Base-by-base conservation (phyloP, 2,797 vertebrate species). In the Sphenopsis melanotis region DNA sequence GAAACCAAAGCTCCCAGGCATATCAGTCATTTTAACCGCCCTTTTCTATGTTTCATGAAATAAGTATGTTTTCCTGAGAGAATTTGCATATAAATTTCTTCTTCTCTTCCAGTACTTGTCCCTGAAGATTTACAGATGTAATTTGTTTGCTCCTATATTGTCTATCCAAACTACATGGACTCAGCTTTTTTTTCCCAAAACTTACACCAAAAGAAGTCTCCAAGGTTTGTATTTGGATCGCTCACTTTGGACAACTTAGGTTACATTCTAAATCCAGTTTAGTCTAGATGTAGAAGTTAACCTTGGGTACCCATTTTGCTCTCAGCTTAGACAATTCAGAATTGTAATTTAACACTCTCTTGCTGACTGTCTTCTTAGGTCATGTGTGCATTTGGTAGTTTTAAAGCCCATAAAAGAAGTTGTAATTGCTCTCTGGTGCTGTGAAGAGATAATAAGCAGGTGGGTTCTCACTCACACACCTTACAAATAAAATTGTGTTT, bases 281-380 rank as follows among this genome's bases (percentile, higher is more conserved):
- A 55, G 1, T 46, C 39, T 5, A 52, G 29, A 39, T 26, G 12
- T 17, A 32, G 5, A 22, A 60, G 27, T 71, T 50, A 69, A 81
- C 5, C 18, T 47, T 39, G 41, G 23, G n/a, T 47, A 44, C n/a
- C 22, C 5, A 1, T 71, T 87, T 55, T 59, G 7, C 6, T 68
- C 29, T 86, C 52, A 50, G 18, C 36, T 88, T 60, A 76, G 41
- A 30, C 22, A 78, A 49, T 75, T 89, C 5, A 2, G 53, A 55
- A 53, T 14, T 47, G 15, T 52, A 70, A 57, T 83, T 83, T 70
- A 57, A 47, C 8, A n/a, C 0, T 0, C 2, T 77, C 15, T 68
- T 55, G 5, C 32, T 89, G 39, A 23, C 32, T 81, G 2, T 65
- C 36, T 76, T 76, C 39, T 90, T 50, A 79, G 47, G 52, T 64